Percentiles rank a stretch among this genome's conserved stretches.
phyloP scores from a whole-genome alignment of 2,888 invertebrate genomes.

The Chrysolina americana region DNA sequence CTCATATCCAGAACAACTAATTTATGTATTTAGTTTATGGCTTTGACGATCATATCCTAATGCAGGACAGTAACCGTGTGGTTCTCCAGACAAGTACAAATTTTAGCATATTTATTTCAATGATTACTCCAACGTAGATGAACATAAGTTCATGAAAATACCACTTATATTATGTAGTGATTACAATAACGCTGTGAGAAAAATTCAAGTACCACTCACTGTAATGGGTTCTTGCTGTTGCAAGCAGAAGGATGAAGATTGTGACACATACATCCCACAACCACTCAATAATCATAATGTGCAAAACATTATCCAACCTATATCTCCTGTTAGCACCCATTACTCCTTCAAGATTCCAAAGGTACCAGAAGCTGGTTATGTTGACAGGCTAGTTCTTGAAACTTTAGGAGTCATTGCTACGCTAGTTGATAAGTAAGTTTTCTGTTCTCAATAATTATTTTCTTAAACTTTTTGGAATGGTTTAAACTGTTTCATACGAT shows the following conservation, averaged over 20 bases:
- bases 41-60: constrained; percentile 42
- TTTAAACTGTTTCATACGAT: no score
- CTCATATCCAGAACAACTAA: constrained; percentile 8
- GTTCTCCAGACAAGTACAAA: constrained; percentile 50
- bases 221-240: constrained; percentile 86
- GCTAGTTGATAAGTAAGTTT: constrained; percentile 86
- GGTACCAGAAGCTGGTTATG: constrained; percentile 69
- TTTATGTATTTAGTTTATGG: constrained; percentile 46
- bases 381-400: constrained; percentile 85
- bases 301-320: constrained; percentile 54
- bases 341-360: constrained; percentile 57
- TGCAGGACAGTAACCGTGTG: constrained; percentile 46
- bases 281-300: constrained; percentile 51
- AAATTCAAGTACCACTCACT: constrained; percentile 46
- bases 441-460: no score
- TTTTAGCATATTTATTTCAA: constrained; percentile 60
- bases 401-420: constrained; percentile 85
- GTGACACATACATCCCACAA: constrained; percentile 69
- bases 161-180: constrained; percentile 57
- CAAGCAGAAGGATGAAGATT: constrained; percentile 76
- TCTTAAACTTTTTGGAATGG: no score
- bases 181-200: constrained; percentile 40
- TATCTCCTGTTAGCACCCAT: constrained; percentile 59
- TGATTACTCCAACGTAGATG: constrained; percentile 65
- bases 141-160: constrained; percentile 37